Percentiles rank a stretch among this genome's conserved stretches.
phyloP scores from a whole-genome alignment of 2,888 invertebrate species.

The Aelia acuminata region DNA sequence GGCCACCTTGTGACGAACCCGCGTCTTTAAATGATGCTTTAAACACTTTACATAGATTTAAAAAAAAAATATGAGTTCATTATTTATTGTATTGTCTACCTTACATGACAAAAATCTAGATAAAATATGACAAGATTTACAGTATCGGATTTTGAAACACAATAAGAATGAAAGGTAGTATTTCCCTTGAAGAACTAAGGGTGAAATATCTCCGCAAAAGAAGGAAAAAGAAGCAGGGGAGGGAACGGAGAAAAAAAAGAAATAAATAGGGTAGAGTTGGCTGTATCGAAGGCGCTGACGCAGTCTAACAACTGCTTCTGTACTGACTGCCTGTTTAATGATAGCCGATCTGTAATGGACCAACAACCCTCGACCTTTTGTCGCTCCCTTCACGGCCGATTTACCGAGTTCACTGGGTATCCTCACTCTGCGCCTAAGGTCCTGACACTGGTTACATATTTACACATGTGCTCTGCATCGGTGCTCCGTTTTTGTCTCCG shows the following conservation, averaged over 20 bases:
- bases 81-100: too few species aligned
- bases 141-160: neutral
- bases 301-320: slow-evolving; percentile 26
- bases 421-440: neutral
- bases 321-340: slow-evolving; percentile 37
- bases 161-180: slow-evolving; percentile 27
- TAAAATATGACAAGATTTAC: neutral
- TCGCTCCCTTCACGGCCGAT: slow-evolving; percentile 42
- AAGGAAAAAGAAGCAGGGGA: slow-evolving; percentile 32
- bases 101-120: neutral
- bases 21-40: too few species aligned
- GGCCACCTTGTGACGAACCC: too few species aligned
- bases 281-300: slow-evolving; percentile 43
- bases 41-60: too few species aligned
- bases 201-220: slow-evolving; percentile 39
- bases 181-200: slow-evolving; percentile 25
- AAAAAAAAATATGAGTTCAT: too few species aligned
- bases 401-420: slow-evolving; percentile 34
- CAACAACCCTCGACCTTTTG: slow-evolving; percentile 33
- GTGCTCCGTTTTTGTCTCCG: slow-evolving; percentile 12
- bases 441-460: slow-evolving; percentile 13
- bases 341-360: slow-evolving; percentile 46
- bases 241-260: too few species aligned
- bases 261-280: slow-evolving; percentile 46
- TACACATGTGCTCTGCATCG: slow-evolving; percentile 19